Evolutionary conservation across 2,113 vertebrate species (phyloP).

Genomic region (Nesogale talazaci): DNA sequence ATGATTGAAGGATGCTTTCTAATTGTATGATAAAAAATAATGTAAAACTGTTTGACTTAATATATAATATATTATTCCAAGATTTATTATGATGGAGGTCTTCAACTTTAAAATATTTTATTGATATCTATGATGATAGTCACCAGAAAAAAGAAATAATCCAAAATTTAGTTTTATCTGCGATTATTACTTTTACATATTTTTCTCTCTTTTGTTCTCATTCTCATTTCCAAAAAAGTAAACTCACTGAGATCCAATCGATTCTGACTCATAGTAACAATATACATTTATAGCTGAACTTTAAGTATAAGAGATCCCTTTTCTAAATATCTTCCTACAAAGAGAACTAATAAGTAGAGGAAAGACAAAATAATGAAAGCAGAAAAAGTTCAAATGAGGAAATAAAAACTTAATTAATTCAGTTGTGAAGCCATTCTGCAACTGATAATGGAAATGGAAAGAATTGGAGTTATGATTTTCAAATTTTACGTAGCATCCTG

Average conservation of each 20-base stretch:
- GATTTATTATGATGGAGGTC: neutral
- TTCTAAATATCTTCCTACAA: neutral
- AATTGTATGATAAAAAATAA: neutral
- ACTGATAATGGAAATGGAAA: constrained; percentile 29
- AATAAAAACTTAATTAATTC: constrained; percentile 41
- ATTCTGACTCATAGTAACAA: too few species aligned
- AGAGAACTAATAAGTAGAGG: neutral
- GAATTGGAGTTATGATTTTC: constrained; percentile 61
- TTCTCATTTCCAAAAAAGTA: too few species aligned
- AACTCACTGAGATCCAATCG: too few species aligned
- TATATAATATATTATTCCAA: neutral
- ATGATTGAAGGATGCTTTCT: neutral
- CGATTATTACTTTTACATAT: neutral
- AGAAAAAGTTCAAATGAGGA: constrained; percentile 41
- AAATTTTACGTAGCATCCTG: constrained; percentile 51
- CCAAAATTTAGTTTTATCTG: constrained; percentile 19
- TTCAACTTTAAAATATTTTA: constrained; percentile 19
- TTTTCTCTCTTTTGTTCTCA: neutral
- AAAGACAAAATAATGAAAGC: constrained; percentile 52
- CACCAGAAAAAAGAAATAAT: neutral
- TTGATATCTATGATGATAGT: neutral
- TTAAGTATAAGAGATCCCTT: neutral
- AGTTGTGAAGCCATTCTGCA: neutral
- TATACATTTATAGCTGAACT: neutral
- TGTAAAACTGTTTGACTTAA: neutral